A percentile compares a stretch with the other conserved stretches of the same genome.
Evolutionary conservation across 1,140 invertebrate species (phyloP).

Genomic region (Drosophila tani): DNA sequence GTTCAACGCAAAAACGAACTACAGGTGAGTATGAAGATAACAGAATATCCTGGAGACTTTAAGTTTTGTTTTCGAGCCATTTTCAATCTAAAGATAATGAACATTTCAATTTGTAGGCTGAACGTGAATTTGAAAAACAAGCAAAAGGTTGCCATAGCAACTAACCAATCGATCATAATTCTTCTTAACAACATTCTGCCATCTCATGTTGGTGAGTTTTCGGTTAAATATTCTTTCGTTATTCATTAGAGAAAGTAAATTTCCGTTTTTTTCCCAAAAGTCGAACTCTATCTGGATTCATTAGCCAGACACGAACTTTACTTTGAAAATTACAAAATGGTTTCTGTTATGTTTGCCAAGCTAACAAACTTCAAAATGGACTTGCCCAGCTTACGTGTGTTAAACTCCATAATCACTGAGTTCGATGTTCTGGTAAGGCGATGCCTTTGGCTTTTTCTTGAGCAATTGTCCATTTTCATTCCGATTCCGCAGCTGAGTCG

Average conservation of each 20-base stretch:
- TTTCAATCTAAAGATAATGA: no score
- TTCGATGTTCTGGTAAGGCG: conserved; percentile 88
- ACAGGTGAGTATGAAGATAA: conserved; percentile 62
- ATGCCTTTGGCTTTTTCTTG: background rate
- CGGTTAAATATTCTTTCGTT: background rate
- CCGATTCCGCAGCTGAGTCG: conserved; percentile 3
- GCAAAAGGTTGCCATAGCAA: conserved; percentile 90
- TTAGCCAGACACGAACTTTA: conserved; percentile 91
- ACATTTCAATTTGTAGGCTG: background rate
- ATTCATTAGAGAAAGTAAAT: background rate
- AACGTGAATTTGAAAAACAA: conserved; percentile 90
- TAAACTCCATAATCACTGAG: conserved; percentile 94
- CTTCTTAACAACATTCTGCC: conserved; percentile 94
- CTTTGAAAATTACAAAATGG: conserved; percentile 92
- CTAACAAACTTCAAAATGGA: conserved; percentile 90
- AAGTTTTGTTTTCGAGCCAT: no score
- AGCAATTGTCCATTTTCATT: background rate
- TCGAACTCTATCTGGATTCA: conserved; percentile 3
- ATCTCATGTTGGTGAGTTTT: conserved; percentile 90
- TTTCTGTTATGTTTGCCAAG: conserved; percentile 96
- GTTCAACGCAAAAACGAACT: conserved; percentile 93
- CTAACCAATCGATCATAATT: conserved; percentile 92
- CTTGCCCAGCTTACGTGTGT: conserved; percentile 90
- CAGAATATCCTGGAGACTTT: no score
- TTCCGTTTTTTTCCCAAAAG: background rate